Evolutionary conservation across 2,113 vertebrate species (phyloP).

Genomic region (Oryzias melastigma): DNA sequence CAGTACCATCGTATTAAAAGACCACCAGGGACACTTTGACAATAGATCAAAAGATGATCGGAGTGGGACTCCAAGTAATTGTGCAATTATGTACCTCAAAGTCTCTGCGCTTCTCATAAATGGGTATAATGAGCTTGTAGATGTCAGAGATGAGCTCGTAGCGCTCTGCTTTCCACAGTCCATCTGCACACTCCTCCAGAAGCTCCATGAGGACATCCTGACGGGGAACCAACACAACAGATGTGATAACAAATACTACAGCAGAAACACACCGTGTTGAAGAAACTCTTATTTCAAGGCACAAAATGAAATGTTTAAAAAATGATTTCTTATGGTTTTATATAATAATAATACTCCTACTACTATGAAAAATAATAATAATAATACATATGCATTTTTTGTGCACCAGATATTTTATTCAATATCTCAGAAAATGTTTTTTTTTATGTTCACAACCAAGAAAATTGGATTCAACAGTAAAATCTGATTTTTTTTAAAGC

Average conservation of each 20-base stretch:
- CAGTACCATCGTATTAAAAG: too few species aligned
- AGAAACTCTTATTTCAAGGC: too few species aligned
- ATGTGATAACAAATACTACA: background rate
- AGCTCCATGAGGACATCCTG: slow-evolving; percentile 97
- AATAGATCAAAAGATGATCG: too few species aligned
- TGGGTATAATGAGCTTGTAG: slow-evolving; percentile 97
- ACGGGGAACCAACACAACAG: slow-evolving; percentile 1
- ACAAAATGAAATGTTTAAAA: too few species aligned
- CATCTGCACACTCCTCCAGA: slow-evolving; percentile 93
- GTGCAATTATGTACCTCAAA: slow-evolving; percentile 85
- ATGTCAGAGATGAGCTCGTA: slow-evolving; percentile 97
- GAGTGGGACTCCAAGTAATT: too few species aligned
- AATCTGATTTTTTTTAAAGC: too few species aligned
- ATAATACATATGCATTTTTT: background rate
- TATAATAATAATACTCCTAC: too few species aligned
- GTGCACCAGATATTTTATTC: background rate
- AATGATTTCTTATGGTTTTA: too few species aligned
- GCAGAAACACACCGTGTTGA: background rate
- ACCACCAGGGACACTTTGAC: too few species aligned
- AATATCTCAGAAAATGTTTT: background rate
- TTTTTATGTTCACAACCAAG: too few species aligned
- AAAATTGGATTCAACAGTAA: too few species aligned
- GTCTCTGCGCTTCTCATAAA: slow-evolving; percentile 96
- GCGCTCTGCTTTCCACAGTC: slow-evolving; percentile 97
- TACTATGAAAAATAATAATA: too few species aligned